Evolutionary conservation across 2,888 invertebrate species (phyloP).

Genomic region (Coelopa pilipes): DNA sequence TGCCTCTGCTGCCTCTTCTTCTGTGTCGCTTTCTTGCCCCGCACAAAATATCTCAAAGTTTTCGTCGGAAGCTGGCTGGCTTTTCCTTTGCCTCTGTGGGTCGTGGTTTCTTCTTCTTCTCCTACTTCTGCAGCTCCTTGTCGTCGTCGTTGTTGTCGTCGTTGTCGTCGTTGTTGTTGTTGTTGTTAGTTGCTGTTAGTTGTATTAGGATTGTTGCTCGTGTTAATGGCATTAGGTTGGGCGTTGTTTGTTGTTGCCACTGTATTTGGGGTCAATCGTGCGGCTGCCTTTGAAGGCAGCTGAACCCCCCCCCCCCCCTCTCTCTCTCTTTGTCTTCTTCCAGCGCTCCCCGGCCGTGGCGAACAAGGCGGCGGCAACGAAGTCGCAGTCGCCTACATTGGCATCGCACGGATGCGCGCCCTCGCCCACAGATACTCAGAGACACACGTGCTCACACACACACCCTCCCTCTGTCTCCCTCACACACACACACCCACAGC

Average conservation of each 20-base stretch:
- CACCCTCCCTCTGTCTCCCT: too few species aligned
- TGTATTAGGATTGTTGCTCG: too few species aligned
- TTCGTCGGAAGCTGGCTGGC: not conserved
- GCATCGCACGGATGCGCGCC: slow-evolving; percentile 7
- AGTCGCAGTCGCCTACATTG: slow-evolving; percentile 6
- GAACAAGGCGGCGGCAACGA: slow-evolving; percentile 13
- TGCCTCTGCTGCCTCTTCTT: not conserved
- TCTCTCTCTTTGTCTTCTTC: too few species aligned
- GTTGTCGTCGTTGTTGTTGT: too few species aligned
- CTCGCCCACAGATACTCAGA: too few species aligned
- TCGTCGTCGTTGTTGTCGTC: too few species aligned
- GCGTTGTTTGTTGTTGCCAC: not conserved
- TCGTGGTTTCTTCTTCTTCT: not conserved
- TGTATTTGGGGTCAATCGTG: slow-evolving; percentile 8
- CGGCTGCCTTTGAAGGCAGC: slow-evolving; percentile 16
- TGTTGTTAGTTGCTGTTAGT: too few species aligned
- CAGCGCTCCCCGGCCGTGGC: too few species aligned
- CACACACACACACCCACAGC: too few species aligned
- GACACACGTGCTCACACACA: too few species aligned
- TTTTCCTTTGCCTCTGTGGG: slow-evolving; percentile 17
- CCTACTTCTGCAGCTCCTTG: too few species aligned
- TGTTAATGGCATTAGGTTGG: not conserved
- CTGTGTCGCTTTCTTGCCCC: not conserved
- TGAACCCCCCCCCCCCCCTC: not conserved
- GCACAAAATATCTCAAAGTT: slow-evolving; percentile 23